Base-by-base conservation (phyloP, 2,888 invertebrate genomes). In the Chymomyza fuscimana region DNA sequence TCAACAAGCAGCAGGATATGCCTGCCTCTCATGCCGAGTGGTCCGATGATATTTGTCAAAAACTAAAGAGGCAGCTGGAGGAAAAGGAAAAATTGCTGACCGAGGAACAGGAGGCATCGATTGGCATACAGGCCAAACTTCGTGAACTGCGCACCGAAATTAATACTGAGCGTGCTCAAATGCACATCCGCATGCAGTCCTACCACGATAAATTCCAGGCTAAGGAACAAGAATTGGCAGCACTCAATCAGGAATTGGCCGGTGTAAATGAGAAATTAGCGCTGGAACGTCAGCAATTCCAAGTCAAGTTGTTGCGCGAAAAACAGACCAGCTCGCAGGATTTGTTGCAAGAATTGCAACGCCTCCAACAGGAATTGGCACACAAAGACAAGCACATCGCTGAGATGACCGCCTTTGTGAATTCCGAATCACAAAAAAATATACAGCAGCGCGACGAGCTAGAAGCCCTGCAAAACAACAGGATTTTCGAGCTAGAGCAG, bases 31-130 rank as follows among this genome's bases (percentile, higher is more conserved):
- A 96, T 89, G 95, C 96, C 3, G 97, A 97, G 89, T 97, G 97
- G 97, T 95, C 95, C 65, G 96, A 97, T 94, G 97, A 98, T 91
- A 96, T 97, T 1, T 94, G 97, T 76, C 95, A 96, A 80, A 96
- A 96, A 88, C 90, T 98, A 81, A 97, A 96, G 91, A 97, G 96
- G 82, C 97, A 98, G 91, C 92, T 98, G 36, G 96, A 96, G 25
- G 97, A 98, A 79, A 97, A 96, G 87, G 97, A 97, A 81, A 96
- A 96, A 81, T 94, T 94, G 1, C 91, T 97, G 5, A 91, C 93
- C 3, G 96, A 96, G 76, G 96, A 96, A 88, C 94, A 95, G 77
- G 95, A 96, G 84, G 95, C 96, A 0, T 94, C 95, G 1, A 93
- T 94, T 81, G 95, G 95, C 5, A 94, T 96, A 12, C 96, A 96